Evolutionary conservation across 2,797 vertebrate genomes (phyloP).

Genomic region (Oreonectes daqikongensis): DNA sequence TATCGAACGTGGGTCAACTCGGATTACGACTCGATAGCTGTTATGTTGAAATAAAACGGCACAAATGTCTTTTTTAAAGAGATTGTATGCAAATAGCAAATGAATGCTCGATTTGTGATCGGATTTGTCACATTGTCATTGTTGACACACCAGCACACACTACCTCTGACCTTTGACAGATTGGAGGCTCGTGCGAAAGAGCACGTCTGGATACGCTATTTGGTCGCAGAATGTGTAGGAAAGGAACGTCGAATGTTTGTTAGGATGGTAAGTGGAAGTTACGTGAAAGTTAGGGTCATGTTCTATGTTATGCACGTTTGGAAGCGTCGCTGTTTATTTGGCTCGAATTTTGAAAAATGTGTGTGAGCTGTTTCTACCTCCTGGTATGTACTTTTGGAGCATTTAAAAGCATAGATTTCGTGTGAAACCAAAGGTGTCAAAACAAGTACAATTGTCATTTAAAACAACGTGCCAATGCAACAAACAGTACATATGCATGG

Average conservation of each 20-base stretch:
- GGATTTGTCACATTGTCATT: not conserved
- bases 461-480: constrained; percentile 11
- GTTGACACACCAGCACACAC: constrained; percentile 10
- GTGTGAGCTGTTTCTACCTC: constrained; percentile 58
- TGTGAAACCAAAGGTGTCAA: not conserved
- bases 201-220: not conserved
- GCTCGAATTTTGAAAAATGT: constrained; percentile 34
- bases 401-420: not conserved
- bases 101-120: constrained; percentile 18
- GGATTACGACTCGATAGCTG: too few relatives aligned
- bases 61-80: constrained; percentile 33
- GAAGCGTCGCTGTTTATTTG: constrained; percentile 9
- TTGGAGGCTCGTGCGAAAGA: not conserved
- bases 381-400: constrained; percentile 29
- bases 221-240: not conserved
- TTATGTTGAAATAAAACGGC: constrained; percentile 30
- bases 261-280: constrained; percentile 19
- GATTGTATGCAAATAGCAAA: constrained; percentile 12
- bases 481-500: constrained; percentile 17
- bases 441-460: not conserved
- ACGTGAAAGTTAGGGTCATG: not conserved
- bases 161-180: constrained; percentile 16
- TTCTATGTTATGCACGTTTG: constrained; percentile 23
- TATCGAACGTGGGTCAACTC: constrained; percentile 11
- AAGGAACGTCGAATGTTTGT: constrained; percentile 23